Base-by-base conservation (phyloP, 2,113 vertebrate species). In the Pelobates fuscus region DNA sequence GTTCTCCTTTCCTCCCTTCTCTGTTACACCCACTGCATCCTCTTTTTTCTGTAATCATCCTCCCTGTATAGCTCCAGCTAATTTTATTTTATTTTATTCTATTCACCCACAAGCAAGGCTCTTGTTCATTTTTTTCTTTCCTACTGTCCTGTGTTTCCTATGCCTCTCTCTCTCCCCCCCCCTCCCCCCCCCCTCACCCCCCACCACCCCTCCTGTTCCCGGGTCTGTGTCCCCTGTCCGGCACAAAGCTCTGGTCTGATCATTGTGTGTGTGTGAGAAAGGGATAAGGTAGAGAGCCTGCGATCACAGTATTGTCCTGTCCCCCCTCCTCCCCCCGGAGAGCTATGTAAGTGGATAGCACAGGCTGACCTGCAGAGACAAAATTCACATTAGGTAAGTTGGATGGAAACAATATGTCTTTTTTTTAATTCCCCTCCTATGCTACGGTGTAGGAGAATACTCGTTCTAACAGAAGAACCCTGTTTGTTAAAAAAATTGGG, bases 301-400 rank as follows among this genome's bases (percentile, higher is more conserved):
- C 21, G 20, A 27, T 32, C 70, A 26, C 70, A 32, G 59, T 64
- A 26, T 64, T 54, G 60, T 41, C 70, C 23, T 11, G 29, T n/a
- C 25, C 20, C 68, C 26, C 21, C 43, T 52, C 44, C 46, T 54
- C 41, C 14, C 70, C 44, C 30, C 5, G 43, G 59, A 67, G 65
- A 30, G n/a, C 41, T 43, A 10, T 43, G 58, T 62, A 23, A 71
- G 58, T 37, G 41, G 70, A 44, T 27, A 25, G 55, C 68, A 25
- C 41, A n/a, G 18, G 43, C 32, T 29, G 59, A 62, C 26, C 58
- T 29, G 60, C 65, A 26, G 43, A 49, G 60, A 41, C 70, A 26
- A 20, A 55, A 37, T 59, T 32, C 43, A 17, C 32, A 37, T 26
- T 55, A 73, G 70, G 70, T 73, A 73, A 73, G 70, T 73, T 55